Evolutionary conservation across 2,113 vertebrate species (phyloP).

Genomic region (Campylomormyrus numenius): DNA sequence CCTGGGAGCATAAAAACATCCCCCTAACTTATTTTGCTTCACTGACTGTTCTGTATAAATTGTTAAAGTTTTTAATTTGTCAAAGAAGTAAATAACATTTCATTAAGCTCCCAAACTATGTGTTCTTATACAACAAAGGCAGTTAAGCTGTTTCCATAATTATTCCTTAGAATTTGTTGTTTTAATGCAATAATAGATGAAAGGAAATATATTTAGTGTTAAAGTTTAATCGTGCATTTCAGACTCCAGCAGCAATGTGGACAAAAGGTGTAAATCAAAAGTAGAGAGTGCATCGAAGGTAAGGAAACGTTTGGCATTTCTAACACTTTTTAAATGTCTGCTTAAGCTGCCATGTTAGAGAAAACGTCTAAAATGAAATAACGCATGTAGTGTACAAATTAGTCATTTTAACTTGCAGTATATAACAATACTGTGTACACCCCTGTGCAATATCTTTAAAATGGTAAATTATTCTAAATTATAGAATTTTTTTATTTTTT

Average conservation of each 20-base stretch:
- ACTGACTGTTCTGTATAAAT: background rate
- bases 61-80: background rate
- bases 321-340: background rate
- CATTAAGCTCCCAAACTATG: background rate
- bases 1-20: background rate
- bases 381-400: background rate
- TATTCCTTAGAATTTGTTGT: background rate
- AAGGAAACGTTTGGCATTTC: constrained; percentile 7
- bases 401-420: background rate
- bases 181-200: background rate
- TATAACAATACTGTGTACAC: background rate
- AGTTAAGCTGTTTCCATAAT: background rate
- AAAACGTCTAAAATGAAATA: background rate
- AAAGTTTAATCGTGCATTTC: background rate
- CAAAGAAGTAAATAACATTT: background rate
- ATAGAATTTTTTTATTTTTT: background rate
- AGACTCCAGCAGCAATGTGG: constrained; percentile 23
- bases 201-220: background rate
- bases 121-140: background rate
- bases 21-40: background rate
- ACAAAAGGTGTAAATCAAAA: constrained; percentile 25
- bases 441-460: background rate
- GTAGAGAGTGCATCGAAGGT: constrained; percentile 25
- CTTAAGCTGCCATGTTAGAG: background rate
- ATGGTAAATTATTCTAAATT: background rate